Conservation (phyloP, 2,113 vertebrate genomes). For the Sturnus vulgaris region DNA sequence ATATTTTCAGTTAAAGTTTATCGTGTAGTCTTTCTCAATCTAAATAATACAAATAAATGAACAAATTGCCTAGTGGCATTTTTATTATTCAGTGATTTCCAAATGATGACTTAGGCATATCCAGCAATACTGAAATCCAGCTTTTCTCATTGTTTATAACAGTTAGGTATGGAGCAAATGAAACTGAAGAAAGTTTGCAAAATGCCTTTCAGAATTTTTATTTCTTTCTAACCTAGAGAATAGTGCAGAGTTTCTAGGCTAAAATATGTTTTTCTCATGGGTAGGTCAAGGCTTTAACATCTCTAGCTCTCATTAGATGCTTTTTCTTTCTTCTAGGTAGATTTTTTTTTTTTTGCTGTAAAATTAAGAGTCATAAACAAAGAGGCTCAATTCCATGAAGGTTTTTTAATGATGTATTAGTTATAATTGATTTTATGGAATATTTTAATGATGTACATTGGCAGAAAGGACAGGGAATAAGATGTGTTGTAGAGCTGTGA, state of each 20-base stretch:
- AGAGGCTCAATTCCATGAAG: background rate
- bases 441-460: background rate
- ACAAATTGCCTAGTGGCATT: background rate
- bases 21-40: background rate
- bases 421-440: background rate
- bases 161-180: background rate
- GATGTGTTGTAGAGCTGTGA: background rate
- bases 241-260: background rate
- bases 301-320: background rate
- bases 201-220: background rate
- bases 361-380: background rate
- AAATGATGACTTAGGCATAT: accelerated
- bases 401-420: background rate
- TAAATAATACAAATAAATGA: background rate
- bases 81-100: background rate
- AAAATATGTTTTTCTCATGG: background rate
- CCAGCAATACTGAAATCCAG: background rate
- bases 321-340: background rate
- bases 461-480: background rate
- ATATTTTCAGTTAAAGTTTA: background rate
- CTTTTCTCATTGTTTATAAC: background rate
- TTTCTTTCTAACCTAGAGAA: background rate
- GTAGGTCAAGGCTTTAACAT: background rate
- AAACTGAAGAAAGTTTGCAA: background rate
- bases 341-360: background rate